Conservation (phyloP, 2,113 vertebrate species). For the Limanda limanda region DNA sequence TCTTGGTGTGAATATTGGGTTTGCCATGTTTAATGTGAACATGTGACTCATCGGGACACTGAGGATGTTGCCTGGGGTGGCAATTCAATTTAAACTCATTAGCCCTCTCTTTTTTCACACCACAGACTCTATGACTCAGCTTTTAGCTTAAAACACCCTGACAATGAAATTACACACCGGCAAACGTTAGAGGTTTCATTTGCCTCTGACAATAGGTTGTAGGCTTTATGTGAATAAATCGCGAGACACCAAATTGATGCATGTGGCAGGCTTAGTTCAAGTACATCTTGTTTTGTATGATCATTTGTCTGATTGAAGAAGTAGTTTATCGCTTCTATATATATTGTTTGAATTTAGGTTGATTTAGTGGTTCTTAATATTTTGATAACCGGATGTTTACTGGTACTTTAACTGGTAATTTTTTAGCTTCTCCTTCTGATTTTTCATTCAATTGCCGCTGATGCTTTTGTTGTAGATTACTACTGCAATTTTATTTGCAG, state of each 20-base stretch:
- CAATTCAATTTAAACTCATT: conserved; percentile 26
- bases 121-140: not conserved
- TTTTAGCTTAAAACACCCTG: not conserved
- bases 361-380: too few species aligned
- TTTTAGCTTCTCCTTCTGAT: too few species aligned
- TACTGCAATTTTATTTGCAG: too few species aligned
- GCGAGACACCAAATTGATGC: not conserved
- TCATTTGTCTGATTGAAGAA: too few species aligned
- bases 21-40: conserved; percentile 2
- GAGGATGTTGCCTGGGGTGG: conserved; percentile 3
- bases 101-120: conserved; percentile 19
- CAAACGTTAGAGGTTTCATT: not conserved
- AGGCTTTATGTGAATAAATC: not conserved
- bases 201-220: not conserved
- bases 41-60: not conserved
- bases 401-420: too few species aligned
- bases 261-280: too few species aligned
- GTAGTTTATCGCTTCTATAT: too few species aligned
- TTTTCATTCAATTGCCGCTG: too few species aligned
- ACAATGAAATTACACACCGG: not conserved
- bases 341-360: too few species aligned
- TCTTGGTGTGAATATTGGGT: conserved; percentile 7
- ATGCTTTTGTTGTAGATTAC: too few species aligned
- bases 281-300: too few species aligned
- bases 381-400: too few species aligned